Base-by-base conservation (phyloP, 2,888 invertebrate species). In the Ophion costatus region DNA sequence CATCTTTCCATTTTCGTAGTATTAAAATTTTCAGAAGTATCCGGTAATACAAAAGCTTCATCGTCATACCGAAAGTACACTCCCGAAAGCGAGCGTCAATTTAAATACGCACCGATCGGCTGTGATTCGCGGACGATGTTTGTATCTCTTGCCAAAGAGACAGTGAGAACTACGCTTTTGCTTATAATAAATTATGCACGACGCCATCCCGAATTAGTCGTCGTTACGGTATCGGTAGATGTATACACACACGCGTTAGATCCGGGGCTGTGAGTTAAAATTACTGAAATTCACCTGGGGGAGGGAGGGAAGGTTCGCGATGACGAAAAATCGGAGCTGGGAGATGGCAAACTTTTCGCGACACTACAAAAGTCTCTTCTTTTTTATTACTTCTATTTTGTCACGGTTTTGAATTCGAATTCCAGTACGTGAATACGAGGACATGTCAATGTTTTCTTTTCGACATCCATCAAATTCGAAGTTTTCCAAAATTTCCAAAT, bases 201-300 rank as follows among this genome's bases (percentile, higher is more conserved):
- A 81, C 84, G 84, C 84, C 81, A 78, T 78, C 78, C 78, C 81
- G 70, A 78, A 84, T 84, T 84, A 84, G 84, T 81, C 78, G 80
- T 77, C 45, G 20, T n/a, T 75, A 66, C 45, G 42, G 74, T 67
- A 67, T 66, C 69, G 74, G 67, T 61, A 51, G 10, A n/a, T 20
- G 22, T 66, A 69, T 33, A 63, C 42, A 57, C 73, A 61, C 71
- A 11, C 20, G 57, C 73, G 63, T 63, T 20, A 17, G 29, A 80
- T 78, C 77, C 67, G 78, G 81, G 75, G 73, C 77, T 81, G 77
- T 70, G 77, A 57, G 74, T 84, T 81, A 81, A 84, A 84, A 84
- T 84, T 78, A 84, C 81, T 69, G 1, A 59, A 51, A 78, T 61
- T 38, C 81, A 56, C 61, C 56, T 45, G 42, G 81, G 57, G 56